phyloP scores from a whole-genome alignment of 1,140 invertebrate genomes.

The Artemia franciscana region DNA sequence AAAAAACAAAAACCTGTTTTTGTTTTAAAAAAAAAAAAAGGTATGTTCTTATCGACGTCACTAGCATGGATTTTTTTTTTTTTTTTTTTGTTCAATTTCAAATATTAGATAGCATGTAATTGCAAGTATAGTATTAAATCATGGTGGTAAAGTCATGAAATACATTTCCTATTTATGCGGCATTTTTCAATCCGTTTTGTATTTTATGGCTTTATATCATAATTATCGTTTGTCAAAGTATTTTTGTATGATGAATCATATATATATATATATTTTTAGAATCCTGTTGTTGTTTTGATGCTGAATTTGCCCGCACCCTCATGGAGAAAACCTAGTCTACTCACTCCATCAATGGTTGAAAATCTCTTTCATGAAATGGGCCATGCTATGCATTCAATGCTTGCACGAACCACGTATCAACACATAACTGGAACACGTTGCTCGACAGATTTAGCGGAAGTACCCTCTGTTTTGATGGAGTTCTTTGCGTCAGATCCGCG shows the following conservation, averaged over 20 bases:
- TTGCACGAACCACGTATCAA: conserved; percentile 76
- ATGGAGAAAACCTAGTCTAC: conserved; percentile 46
- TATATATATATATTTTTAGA: no score
- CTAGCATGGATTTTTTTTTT: no score
- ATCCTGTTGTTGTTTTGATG: conserved; percentile 22
- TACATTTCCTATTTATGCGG: no score
- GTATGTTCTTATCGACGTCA: no score
- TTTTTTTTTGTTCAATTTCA: no score
- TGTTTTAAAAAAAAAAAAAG: no score
- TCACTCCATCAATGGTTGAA: conserved; percentile 63
- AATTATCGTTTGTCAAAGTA: conserved; percentile 5
- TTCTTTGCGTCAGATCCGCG: conserved; percentile 78
- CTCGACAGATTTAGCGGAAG: conserved; percentile 91
- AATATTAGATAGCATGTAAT: no score
- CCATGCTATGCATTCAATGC: conserved; percentile 96
- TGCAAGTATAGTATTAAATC: no score
- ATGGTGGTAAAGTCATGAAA: no score
- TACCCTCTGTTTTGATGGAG: conserved; percentile 94
- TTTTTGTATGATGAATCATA: no score
- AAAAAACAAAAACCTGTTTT: no score
- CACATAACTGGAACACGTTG: conserved; percentile 93
- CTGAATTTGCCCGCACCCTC: conserved; percentile 52
- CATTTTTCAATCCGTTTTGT: no score
- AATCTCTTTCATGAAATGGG: conserved; percentile 99
- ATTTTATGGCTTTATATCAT: neutral